These are phyloP conservation scores for Burhinus bistriatus DNA, from an alignment of 2,113 vertebrate species.

Conservation along the genomic window DNA sequence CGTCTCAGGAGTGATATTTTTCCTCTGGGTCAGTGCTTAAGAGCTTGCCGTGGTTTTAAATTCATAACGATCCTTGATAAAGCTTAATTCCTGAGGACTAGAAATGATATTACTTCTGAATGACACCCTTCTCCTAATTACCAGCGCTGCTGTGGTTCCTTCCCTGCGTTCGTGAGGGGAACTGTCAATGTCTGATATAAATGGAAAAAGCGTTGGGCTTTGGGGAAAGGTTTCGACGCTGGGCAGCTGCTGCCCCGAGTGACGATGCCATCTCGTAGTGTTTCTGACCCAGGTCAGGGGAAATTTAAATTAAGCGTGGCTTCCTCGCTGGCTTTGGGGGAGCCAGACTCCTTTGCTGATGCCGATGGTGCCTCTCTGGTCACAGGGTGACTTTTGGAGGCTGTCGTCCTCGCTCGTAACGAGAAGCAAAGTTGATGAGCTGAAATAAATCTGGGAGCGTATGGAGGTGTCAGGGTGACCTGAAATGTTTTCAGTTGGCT, in stretches of 20 bases:
- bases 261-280: fast-evolving
- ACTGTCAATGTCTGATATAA: neutral
- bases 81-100: neutral
- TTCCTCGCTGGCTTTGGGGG: neutral
- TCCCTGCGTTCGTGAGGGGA: fast-evolving
- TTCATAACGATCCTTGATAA: neutral
- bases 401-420: fast-evolving
- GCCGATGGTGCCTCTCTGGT: neutral
- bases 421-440: neutral
- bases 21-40: neutral
- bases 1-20: neutral
- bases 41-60: neutral
- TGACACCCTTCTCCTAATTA: neutral
- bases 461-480: constrained; percentile 4
- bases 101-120: neutral
- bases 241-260: neutral
- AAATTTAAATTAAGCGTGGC: neutral
- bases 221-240: neutral
- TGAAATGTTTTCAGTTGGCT: neutral
- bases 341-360: neutral
- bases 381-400: neutral
- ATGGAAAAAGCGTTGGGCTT: neutral
- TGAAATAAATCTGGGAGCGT: neutral
- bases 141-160: neutral
- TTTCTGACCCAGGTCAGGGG: neutral